A percentile compares a stretch with the other conserved stretches of the same genome.
These are phyloP conservation scores for Amblyraja radiata DNA, from an alignment of 2,797 vertebrate genomes.

Conservation along the genomic window DNA sequence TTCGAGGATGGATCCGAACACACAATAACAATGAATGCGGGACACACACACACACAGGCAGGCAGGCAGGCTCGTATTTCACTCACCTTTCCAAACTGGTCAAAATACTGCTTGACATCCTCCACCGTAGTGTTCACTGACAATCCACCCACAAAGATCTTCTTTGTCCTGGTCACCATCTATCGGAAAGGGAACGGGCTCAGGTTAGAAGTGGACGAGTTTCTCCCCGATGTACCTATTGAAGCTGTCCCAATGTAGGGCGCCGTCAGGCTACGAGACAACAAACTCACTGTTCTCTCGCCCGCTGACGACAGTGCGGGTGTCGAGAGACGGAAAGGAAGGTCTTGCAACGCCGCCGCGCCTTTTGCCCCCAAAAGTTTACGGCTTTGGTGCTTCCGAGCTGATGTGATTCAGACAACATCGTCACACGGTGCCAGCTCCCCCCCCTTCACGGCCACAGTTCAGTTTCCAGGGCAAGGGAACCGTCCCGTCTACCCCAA, in stretches of 20 bases:
- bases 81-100: conserved; percentile 96
- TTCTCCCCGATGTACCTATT: neutral
- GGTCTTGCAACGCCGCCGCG: neutral
- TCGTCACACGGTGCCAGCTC: neutral
- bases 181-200: conserved; percentile 53
- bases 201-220: neutral
- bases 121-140: conserved; percentile 97
- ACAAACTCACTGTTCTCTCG: neutral
- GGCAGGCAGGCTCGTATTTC: neutral
- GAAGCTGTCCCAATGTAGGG: neutral
- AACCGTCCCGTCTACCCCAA: neutral
- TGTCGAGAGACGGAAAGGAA: neutral
- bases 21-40: neutral
- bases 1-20: conserved; percentile 17
- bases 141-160: conserved; percentile 96
- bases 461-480: neutral
- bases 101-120: conserved; percentile 96
- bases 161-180: conserved; percentile 98
- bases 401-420: neutral
- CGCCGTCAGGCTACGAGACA: neutral
- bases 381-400: neutral
- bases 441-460: too few species aligned
- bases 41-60: too few species aligned
- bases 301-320: too few species aligned
- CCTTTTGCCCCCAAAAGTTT: neutral